Base-by-base conservation (phyloP, 1,140 invertebrate species). In the Polypedilum pembai region DNA sequence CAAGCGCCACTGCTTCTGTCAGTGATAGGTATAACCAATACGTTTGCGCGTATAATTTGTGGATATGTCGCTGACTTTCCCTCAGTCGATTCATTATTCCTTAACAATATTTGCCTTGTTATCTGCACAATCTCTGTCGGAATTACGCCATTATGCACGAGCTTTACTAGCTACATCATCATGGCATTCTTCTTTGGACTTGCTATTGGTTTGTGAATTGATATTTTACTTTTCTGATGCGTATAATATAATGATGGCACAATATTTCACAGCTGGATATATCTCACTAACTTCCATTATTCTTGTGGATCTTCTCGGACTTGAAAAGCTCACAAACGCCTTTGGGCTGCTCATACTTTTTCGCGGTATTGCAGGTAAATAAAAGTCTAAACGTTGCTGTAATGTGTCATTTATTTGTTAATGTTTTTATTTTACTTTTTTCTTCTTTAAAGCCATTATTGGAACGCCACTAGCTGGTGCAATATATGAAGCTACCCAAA, bases 281-380 rank as follows among this genome's bases (percentile, higher is more conserved):
- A 97, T 99, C 78, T 98, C 95, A 0, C 84, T 99, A 63, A 98
- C 96, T 41, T 99, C 97, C 18, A 98, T 99, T 80, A 97, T 99
- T 79, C 85, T 99, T 73, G 96, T 98, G 77, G 96, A 99, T 80
- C 84, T 98, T 17, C 86, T 99, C 41, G 97, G 97, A 12, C 84
- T 99, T 78, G 95, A 98, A 78, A 95, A 94, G 83, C 84, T 99
- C 76, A 98, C 96, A 56, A 98, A 96, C 81, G 95, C 96, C 20
- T 99, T 98, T 83, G 97, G 97, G 41, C 85, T 99, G 74, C 85
- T 99, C 73, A 95, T 98, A 77, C 84, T 98, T 76, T 97, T 98
- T 85, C 89, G 96, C 83, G 97, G 97, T 20, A 90, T 92, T 41
- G 94, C 96, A 56, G 45, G 45, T 56, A 56, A 15, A 56, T 4